Percentiles rank a stretch among this genome's conserved stretches.
Conservation (phyloP, 2,113 vertebrate species). For the Corythornis cristatus region DNA sequence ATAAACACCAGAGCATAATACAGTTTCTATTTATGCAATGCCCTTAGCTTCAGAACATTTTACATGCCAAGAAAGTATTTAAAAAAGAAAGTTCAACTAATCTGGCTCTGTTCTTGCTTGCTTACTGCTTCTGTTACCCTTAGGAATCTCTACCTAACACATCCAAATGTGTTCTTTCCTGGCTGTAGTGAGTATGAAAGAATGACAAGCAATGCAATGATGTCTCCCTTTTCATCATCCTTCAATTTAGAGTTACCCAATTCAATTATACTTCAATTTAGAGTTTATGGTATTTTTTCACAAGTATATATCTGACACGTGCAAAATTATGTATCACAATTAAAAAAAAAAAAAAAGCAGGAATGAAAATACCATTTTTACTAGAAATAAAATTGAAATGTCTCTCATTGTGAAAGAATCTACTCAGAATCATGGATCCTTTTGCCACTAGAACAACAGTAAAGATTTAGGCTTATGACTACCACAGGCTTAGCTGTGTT, state of each 20-base stretch:
- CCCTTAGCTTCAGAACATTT: constrained; percentile 39
- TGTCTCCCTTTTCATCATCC: neutral
- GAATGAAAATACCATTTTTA: neutral
- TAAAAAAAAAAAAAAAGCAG: neutral
- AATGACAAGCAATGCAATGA: neutral
- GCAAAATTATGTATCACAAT: neutral
- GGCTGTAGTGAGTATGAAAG: constrained; percentile 30
- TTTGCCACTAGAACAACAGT: neutral
- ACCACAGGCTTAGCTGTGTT: neutral
- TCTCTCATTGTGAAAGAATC: neutral
- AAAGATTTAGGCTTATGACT: neutral
- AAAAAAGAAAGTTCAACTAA: constrained; percentile 65
- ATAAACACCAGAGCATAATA: constrained; percentile 50
- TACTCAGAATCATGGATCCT: neutral
- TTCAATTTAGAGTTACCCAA: neutral
- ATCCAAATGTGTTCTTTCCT: constrained; percentile 6
- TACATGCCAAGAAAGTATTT: constrained; percentile 37
- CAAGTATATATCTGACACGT: neutral
- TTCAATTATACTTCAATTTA: neutral
- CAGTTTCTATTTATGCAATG: constrained; percentile 57
- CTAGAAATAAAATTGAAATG: neutral
- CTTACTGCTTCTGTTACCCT: neutral
- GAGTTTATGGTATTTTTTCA: neutral
- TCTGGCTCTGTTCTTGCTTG: constrained; percentile 51
- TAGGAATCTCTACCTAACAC: neutral